Percentiles rank a stretch among this genome's conserved stretches.
These are phyloP conservation scores for Engraulis encrasicolus DNA, from an alignment of 2,113 vertebrate species.

Conservation along the genomic window DNA sequence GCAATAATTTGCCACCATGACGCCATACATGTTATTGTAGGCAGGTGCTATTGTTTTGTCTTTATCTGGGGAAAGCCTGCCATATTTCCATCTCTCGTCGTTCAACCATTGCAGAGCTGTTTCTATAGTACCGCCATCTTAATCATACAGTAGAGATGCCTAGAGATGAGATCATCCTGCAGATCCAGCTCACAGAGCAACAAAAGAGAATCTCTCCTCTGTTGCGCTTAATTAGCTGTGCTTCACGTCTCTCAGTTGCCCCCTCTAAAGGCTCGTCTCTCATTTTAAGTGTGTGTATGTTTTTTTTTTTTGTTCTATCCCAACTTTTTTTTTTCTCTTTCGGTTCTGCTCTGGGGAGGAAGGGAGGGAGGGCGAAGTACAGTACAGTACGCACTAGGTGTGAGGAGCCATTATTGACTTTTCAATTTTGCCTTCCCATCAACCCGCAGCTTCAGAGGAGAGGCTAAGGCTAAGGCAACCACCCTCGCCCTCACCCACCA, in stretches of 20 bases:
- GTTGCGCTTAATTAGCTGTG: neutral
- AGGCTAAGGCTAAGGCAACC: slow-evolving; percentile 24
- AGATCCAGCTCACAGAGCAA: neutral
- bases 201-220: neutral
- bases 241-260: neutral
- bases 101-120: neutral
- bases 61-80: neutral
- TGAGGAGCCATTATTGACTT: slow-evolving; percentile 73
- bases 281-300: neutral
- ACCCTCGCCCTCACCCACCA: slow-evolving; percentile 32
- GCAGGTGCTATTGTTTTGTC: neutral
- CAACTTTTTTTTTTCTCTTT: neutral
- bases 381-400: too few relatives aligned
- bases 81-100: neutral
- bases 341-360: neutral
- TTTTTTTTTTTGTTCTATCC: neutral
- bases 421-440: slow-evolving; percentile 72
- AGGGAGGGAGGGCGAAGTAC: neutral
- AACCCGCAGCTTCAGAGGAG: slow-evolving; percentile 55
- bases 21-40: neutral
- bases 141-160: neutral
- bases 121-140: neutral
- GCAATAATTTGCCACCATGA: neutral
- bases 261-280: neutral
- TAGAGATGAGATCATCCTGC: neutral